phyloP scores from a whole-genome alignment of 2,113 vertebrate species.

The Gallinago paraguaiae region DNA sequence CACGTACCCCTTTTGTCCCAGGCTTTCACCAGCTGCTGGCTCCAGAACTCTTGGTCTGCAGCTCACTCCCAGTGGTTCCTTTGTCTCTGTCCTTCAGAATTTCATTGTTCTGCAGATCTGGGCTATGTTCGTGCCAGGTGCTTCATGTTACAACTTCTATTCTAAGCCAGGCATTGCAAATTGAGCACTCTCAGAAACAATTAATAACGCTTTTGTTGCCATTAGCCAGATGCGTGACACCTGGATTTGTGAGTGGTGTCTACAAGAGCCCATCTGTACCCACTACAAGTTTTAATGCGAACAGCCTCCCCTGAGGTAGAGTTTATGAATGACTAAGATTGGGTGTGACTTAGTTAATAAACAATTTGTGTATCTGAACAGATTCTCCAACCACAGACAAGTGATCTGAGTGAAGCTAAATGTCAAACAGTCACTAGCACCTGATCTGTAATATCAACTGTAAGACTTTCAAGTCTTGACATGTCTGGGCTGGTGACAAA shows the following conservation, averaged over 20 bases:
- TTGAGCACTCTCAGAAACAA: background rate
- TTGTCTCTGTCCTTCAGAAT: background rate
- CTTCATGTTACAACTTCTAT: background rate
- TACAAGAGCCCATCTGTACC: background rate
- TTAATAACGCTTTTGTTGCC: background rate
- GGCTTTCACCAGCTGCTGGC: background rate
- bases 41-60: background rate
- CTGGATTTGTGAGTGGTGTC: background rate
- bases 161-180: background rate
- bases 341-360: background rate
- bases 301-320: background rate
- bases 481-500: background rate
- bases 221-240: background rate
- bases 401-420: too few relatives aligned
- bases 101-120: background rate
- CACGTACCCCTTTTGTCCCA: background rate
- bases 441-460: background rate
- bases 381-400: fast-evolving
- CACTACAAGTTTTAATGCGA: background rate
- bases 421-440: background rate
- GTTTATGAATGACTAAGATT: background rate
- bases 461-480: background rate
- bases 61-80: background rate
- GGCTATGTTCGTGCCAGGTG: background rate
- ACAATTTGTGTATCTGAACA: background rate